Percentiles rank a stretch among this genome's conserved stretches.
phyloP scores from a whole-genome alignment of 2,888 invertebrate species.

The Cantharis lateralis region DNA sequence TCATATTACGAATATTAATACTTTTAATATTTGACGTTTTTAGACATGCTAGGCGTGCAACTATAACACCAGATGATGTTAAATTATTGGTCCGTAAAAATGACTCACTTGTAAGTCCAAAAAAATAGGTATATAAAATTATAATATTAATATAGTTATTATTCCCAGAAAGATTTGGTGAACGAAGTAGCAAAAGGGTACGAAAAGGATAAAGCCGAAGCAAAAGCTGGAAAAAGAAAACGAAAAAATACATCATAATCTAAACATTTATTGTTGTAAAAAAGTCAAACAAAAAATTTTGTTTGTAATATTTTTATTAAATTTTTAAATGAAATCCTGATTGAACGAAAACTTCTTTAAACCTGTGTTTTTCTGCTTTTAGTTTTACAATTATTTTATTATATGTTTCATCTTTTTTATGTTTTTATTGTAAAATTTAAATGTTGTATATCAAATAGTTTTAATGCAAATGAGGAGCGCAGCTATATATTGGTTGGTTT shows the following conservation, averaged over 20 bases:
- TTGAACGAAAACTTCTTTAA: too few relatives aligned
- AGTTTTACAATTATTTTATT: too few relatives aligned
- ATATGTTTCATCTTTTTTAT: too few relatives aligned
- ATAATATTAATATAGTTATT: background rate
- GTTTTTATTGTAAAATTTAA: too few relatives aligned
- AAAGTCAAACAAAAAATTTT: too few relatives aligned
- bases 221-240: constrained; percentile 20
- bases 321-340: too few relatives aligned
- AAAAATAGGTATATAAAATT: background rate
- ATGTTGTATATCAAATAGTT: too few relatives aligned
- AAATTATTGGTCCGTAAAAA: constrained; percentile 66
- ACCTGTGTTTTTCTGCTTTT: too few relatives aligned
- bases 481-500: background rate
- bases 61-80: constrained; percentile 67
- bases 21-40: constrained; percentile 36
- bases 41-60: constrained; percentile 68
- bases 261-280: background rate
- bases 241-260: background rate
- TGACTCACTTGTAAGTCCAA: constrained; percentile 61
- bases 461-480: too few relatives aligned
- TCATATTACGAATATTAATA: background rate
- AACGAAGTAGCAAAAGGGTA: constrained; percentile 37
- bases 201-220: constrained; percentile 30
- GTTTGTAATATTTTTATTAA: too few relatives aligned
- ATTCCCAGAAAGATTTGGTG: constrained; percentile 41